phyloP scores from a whole-genome alignment of 2,888 invertebrate genomes.

The Philereme transversata region DNA sequence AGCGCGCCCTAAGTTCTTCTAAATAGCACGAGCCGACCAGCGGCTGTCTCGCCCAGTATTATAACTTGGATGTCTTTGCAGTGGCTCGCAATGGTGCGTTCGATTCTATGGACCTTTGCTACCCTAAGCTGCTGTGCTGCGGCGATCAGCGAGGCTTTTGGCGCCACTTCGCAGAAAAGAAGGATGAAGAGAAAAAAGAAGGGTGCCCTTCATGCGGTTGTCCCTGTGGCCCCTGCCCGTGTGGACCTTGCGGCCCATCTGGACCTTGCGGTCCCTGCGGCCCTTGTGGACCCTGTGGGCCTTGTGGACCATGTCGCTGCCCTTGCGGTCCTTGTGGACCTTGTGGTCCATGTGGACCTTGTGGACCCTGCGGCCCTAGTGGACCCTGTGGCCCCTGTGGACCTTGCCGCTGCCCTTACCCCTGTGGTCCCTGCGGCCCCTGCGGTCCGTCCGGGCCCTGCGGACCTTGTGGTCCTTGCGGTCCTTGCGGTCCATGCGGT shows the following conservation, averaged over 20 bases:
- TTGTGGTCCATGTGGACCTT: constrained; percentile 45
- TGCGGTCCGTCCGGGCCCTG: constrained; percentile 27
- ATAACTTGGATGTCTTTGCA: constrained; percentile 76
- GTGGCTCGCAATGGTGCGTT: constrained; percentile 46
- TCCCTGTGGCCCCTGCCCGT: constrained; percentile 48
- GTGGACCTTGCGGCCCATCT: constrained; percentile 44
- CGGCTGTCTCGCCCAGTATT: constrained; percentile 66
- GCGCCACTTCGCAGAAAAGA: constrained; percentile 55
- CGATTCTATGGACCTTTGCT: constrained; percentile 38
- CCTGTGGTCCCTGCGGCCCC: constrained; percentile 21
- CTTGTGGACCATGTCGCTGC: constrained; percentile 47
- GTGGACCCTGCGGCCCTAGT: constrained; percentile 39
- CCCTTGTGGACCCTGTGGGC: constrained; percentile 48
- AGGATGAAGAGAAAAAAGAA: constrained; percentile 48
- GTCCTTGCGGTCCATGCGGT: constrained; percentile 19
- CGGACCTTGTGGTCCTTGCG: constrained; percentile 18
- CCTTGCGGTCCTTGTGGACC: constrained; percentile 50
- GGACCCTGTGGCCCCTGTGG: constrained; percentile 55
- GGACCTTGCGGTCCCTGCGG: constrained; percentile 60
- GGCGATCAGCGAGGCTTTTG: constrained; percentile 51
- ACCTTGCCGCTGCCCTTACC: constrained; percentile 42
- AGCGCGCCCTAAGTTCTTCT: constrained; percentile 64
- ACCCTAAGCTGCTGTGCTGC: constrained; percentile 48
- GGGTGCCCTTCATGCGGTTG: constrained; percentile 42
- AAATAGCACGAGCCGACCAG: constrained; percentile 66